Evolutionary conservation across 1,140 invertebrate genomes (phyloP).

Genomic region (Scaptomyza hsui): DNA sequence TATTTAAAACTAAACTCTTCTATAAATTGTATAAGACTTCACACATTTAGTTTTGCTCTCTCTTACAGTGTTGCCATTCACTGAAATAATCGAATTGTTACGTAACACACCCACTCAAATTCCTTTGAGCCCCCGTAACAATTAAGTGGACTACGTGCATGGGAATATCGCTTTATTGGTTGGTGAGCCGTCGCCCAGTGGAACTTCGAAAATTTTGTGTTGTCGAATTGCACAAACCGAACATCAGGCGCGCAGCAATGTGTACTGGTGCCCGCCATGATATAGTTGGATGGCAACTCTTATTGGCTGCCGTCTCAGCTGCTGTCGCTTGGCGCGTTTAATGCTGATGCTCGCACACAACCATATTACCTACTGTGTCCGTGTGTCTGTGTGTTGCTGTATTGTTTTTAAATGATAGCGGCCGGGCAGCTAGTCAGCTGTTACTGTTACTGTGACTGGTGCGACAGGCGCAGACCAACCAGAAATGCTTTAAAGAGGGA

Average conservation of each 20-base stretch:
- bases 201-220: slow-evolving; percentile 84
- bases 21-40: background rate
- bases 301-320: slow-evolving; percentile 80
- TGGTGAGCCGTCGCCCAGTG: slow-evolving; percentile 72
- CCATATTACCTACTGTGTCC: slow-evolving; percentile 17
- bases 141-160: slow-evolving; percentile 19
- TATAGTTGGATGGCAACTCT: slow-evolving; percentile 83
- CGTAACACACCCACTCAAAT: background rate
- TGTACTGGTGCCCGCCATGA: slow-evolving; percentile 65
- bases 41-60: background rate
- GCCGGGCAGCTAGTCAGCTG: slow-evolving; percentile 58
- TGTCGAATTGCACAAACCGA: slow-evolving; percentile 82
- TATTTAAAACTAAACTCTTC: too few relatives aligned
- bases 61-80: too few relatives aligned
- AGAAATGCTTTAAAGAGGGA: slow-evolving; percentile 79
- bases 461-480: slow-evolving; percentile 74
- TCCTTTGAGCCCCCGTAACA: background rate
- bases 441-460: slow-evolving; percentile 74
- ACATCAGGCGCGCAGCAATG: slow-evolving; percentile 70
- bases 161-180: slow-evolving; percentile 79
- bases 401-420: slow-evolving; percentile 74
- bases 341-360: slow-evolving; percentile 39
- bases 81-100: background rate
- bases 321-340: slow-evolving; percentile 49
- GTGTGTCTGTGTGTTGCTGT: slow-evolving; percentile 23